A percentile compares a stretch with the other conserved stretches of the same genome.
These are phyloP conservation scores for Heterodera carotae DNA, from an alignment of 1,140 invertebrate genomes.

Conservation along the genomic window DNA sequence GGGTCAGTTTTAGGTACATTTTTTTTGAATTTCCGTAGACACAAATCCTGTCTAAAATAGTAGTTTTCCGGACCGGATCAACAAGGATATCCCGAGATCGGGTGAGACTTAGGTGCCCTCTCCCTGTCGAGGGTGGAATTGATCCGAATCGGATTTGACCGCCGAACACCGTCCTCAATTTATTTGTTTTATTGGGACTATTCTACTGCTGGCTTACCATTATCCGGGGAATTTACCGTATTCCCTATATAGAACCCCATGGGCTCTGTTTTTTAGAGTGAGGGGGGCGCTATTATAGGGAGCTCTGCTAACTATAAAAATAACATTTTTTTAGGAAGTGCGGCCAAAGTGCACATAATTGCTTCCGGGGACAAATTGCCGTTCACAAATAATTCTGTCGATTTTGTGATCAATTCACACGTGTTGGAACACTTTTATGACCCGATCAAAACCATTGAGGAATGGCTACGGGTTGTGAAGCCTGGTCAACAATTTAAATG, in stretches of 20 bases:
- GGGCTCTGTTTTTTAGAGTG: neutral
- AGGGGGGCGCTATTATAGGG: too few species aligned
- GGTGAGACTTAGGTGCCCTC: too few species aligned
- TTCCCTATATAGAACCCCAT: too few species aligned
- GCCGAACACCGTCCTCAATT: too few species aligned
- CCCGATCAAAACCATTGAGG: constrained; percentile 30
- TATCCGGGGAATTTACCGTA: too few species aligned
- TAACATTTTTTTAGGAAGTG: neutral
- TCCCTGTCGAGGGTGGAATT: too few species aligned
- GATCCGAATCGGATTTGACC: too few species aligned
- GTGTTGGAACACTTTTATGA: constrained; percentile 35
- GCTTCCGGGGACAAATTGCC: constrained; percentile 27
- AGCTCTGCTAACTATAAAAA: neutral
- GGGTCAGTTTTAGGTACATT: neutral
- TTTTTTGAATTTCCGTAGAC: neutral
- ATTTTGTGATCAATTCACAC: constrained; percentile 36
- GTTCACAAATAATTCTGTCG: constrained; percentile 17
- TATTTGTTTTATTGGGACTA: too few species aligned
- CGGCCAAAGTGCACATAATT: constrained; percentile 23
- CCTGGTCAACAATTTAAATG: constrained; percentile 2
- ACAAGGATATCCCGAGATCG: neutral
- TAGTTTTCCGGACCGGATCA: neutral
- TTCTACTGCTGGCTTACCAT: too few species aligned
- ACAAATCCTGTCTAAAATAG: neutral
- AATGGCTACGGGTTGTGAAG: constrained; percentile 27